Evolutionary conservation across 2,888 invertebrate species (phyloP).

Genomic region (Ectemnius continuus): DNA sequence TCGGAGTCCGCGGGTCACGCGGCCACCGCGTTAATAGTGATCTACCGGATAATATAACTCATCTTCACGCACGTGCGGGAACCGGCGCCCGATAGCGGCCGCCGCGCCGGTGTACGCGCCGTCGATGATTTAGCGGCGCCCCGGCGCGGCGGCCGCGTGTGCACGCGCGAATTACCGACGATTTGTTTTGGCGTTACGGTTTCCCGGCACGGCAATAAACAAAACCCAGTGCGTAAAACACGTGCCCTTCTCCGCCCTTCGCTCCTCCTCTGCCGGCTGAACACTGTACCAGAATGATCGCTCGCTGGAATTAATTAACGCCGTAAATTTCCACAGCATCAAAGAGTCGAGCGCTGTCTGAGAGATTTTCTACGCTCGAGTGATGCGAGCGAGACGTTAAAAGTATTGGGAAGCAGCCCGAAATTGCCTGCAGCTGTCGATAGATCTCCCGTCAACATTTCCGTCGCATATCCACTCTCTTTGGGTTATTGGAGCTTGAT

Average conservation of each 20-base stretch:
- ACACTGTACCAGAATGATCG: constrained; percentile 45
- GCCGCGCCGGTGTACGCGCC: constrained; percentile 27
- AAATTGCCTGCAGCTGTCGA: no score
- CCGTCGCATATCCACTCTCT: no score
- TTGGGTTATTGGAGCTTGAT: no score
- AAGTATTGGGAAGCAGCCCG: no score
- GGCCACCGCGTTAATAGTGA: constrained; percentile 59
- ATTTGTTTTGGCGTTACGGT: constrained; percentile 65
- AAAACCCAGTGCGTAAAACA: constrained; percentile 52
- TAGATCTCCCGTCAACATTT: no score
- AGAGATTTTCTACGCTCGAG: no score
- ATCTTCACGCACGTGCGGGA: constrained; percentile 62
- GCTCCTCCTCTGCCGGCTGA: background rate
- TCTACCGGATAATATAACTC: constrained; percentile 68
- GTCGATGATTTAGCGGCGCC: no score
- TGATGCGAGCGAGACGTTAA: no score
- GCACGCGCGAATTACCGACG: constrained; percentile 43
- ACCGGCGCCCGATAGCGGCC: constrained; percentile 52
- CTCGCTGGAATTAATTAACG: constrained; percentile 66
- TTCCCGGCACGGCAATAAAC: constrained; percentile 54
- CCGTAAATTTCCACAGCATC: constrained; percentile 50
- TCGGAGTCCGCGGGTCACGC: constrained; percentile 22
- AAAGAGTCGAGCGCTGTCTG: no score
- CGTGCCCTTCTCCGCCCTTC: constrained; percentile 13
- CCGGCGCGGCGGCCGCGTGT: no score